phyloP scores from a whole-genome alignment of 2,113 vertebrate species.

The Carassius gibelio region DNA sequence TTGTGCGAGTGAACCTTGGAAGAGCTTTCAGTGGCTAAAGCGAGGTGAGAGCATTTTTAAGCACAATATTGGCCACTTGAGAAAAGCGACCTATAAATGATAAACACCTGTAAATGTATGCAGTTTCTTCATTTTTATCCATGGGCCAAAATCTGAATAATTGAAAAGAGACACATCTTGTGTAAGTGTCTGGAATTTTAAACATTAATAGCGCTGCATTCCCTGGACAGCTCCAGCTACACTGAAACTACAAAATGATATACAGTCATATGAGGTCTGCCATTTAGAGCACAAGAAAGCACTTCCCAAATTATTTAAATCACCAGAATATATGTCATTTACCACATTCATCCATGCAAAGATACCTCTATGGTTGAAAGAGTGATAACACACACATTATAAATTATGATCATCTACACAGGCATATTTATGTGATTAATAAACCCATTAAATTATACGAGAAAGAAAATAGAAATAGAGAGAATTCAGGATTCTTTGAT shows the following conservation, averaged over 20 bases:
- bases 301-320: conserved; percentile 69
- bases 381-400: background rate
- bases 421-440: background rate
- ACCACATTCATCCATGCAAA: background rate
- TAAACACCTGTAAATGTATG: conserved; percentile 70
- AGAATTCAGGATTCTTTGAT: too few relatives aligned
- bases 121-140: conserved; percentile 53
- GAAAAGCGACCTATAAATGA: conserved; percentile 66
- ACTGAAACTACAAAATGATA: conserved; percentile 51
- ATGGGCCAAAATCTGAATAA: conserved; percentile 66
- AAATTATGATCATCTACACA: background rate
- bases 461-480: too few relatives aligned
- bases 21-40: conserved; percentile 42
- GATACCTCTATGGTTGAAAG: background rate
- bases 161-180: conserved; percentile 62
- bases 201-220: conserved; percentile 66
- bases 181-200: conserved; percentile 66
- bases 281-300: conserved; percentile 73
- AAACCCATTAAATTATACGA: too few relatives aligned
- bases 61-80: conserved; percentile 58
- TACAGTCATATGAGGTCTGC: conserved; percentile 51
- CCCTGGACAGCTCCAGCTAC: conserved; percentile 63
- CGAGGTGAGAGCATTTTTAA: conserved; percentile 48
- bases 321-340: conserved; percentile 14
- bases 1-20: conserved; percentile 41